Percentiles rank a stretch among this genome's conserved stretches.
These are phyloP conservation scores for Cotesia chilonis DNA, from an alignment of 1,140 invertebrate species.

Conservation along the genomic window DNA sequence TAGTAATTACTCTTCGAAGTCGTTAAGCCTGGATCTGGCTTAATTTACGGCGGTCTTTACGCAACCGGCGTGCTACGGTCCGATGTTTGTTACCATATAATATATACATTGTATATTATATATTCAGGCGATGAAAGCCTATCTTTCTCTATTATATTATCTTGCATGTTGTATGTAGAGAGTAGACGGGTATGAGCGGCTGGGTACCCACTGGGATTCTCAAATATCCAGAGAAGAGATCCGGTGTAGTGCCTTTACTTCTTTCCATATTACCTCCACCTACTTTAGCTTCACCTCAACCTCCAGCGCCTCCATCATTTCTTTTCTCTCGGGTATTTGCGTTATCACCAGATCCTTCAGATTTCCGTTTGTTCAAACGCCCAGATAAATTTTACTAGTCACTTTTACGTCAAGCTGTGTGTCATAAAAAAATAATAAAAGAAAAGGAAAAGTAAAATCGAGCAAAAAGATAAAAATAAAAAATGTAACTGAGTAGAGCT, in stretches of 20 bases:
- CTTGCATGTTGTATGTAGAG: too few relatives aligned
- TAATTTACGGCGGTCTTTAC: conserved; percentile 40
- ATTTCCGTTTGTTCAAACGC: not conserved
- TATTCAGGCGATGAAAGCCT: conserved; percentile 35
- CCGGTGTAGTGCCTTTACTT: conserved; percentile 1
- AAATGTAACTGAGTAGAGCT: conserved; percentile 16
- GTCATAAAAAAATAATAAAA: conserved; percentile 9
- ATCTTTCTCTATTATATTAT: conserved; percentile 26
- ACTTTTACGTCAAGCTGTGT: not conserved
- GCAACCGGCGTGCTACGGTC: conserved; percentile 29
- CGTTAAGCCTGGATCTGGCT: conserved; percentile 38
- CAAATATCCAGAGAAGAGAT: conserved; percentile 29
- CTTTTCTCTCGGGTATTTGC: conserved; percentile 8
- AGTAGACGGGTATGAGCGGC: too few relatives aligned
- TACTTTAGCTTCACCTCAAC: not conserved
- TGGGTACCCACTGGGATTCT: conserved; percentile 12
- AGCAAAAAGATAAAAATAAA: not conserved
- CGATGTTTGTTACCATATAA: conserved; percentile 25
- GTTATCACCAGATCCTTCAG: conserved; percentile 10
- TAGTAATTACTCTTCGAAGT: conserved; percentile 34
- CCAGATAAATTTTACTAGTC: conserved; percentile 6
- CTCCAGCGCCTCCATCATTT: too few relatives aligned
- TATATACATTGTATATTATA: conserved; percentile 16
- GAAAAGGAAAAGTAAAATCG: not conserved
- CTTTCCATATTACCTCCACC: not conserved